Evolutionary conservation across 2,797 vertebrate species (phyloP).

Genomic region (Varecia variegata): DNA sequence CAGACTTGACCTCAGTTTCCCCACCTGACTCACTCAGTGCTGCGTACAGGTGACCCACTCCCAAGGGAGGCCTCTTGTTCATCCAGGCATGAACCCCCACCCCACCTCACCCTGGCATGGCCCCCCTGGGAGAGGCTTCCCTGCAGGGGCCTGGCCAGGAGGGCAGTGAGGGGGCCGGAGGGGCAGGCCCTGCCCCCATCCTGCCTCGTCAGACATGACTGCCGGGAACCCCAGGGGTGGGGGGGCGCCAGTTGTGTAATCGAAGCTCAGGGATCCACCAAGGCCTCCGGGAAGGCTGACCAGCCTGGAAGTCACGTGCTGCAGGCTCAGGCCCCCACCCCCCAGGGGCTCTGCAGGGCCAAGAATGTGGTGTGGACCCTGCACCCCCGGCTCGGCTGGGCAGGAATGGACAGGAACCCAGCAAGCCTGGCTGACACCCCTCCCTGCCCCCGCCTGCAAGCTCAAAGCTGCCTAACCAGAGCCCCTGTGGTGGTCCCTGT

Average conservation of each 20-base stretch:
- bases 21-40: slow-evolving; percentile 85
- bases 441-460: rapidly evolving
- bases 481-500: no score
- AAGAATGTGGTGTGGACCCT: rapidly evolving
- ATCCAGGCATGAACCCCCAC: rapidly evolving
- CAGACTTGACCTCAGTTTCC: slow-evolving; percentile 66
- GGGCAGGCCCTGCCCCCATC: background rate
- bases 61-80: background rate
- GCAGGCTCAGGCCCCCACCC: background rate
- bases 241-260: background rate
- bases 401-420: background rate
- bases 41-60: background rate
- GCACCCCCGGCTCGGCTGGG: rapidly evolving
- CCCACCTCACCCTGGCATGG: no score
- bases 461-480: background rate
- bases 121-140: background rate
- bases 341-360: background rate
- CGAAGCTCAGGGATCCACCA: background rate
- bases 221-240: background rate
- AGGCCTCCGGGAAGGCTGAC: background rate
- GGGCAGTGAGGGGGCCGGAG: background rate
- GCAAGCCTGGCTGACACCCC: background rate
- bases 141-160: background rate
- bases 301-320: background rate
- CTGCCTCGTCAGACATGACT: background rate